These are phyloP conservation scores for Cecropterus lyciades DNA, from an alignment of 1,140 invertebrate species.

Conservation along the genomic window DNA sequence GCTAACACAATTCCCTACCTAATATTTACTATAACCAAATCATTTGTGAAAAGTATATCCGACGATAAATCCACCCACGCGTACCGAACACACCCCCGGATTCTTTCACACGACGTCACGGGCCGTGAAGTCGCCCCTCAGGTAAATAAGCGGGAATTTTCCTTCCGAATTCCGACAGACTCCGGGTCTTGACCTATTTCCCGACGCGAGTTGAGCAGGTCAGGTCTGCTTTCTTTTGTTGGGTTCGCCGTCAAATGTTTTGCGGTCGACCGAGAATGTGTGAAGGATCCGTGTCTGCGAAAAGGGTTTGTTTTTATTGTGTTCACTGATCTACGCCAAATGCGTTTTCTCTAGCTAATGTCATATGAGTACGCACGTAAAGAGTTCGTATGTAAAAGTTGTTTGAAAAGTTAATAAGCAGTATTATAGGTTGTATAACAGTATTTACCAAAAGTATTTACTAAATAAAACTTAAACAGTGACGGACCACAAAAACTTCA, in stretches of 20 bases:
- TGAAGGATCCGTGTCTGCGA: constrained; percentile 5
- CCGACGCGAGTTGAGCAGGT: constrained; percentile 63
- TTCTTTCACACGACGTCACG: constrained; percentile 29
- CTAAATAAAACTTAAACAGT: too few species aligned
- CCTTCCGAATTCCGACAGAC: constrained; percentile 49
- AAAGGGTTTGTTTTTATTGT: not conserved
- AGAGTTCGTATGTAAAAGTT: too few species aligned
- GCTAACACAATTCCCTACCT: too few species aligned
- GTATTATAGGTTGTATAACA: too few species aligned
- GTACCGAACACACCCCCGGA: constrained; percentile 14
- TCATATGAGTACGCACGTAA: too few species aligned
- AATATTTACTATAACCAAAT: too few species aligned
- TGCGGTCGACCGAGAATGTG: constrained; percentile 24
- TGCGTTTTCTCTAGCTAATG: too few species aligned
- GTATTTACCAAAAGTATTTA: too few species aligned
- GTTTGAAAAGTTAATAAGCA: too few species aligned
- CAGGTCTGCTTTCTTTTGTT: constrained; percentile 55
- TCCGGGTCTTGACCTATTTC: constrained; percentile 70
- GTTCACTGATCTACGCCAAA: not conserved
- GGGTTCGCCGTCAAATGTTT: constrained; percentile 27
- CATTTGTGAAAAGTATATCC: not conserved
- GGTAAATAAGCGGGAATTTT: constrained; percentile 59
- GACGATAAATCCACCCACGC: constrained; percentile 2
- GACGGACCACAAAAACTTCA: too few species aligned
- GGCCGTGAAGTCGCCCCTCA: constrained; percentile 42